phyloP scores from a whole-genome alignment of 2,113 vertebrate species.

The Rhinichthys klamathensis region DNA sequence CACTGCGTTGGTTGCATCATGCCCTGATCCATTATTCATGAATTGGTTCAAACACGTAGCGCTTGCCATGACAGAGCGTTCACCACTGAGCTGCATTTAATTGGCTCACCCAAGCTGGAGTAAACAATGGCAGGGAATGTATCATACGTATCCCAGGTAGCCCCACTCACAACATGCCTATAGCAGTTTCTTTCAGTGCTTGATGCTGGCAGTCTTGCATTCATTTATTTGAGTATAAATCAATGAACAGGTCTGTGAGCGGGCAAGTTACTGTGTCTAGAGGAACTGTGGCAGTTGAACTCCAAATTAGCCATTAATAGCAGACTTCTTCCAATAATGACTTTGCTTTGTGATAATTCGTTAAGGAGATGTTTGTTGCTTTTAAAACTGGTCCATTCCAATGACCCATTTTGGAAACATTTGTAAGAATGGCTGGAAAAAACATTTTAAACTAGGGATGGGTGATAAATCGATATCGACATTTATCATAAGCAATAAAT shows the following conservation, averaged over 20 bases:
- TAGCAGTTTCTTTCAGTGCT: neutral
- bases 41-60: constrained; percentile 48
- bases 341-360: neutral
- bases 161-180: constrained; percentile 2
- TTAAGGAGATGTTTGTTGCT: neutral
- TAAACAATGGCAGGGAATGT: constrained; percentile 54
- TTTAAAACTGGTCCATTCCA: neutral
- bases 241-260: constrained; percentile 33
- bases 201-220: constrained; percentile 18
- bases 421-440: neutral
- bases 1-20: constrained; percentile 51
- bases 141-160: constrained; percentile 36
- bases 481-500: neutral
- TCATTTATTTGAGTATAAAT: constrained; percentile 55
- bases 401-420: neutral
- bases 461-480: neutral
- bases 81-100: constrained; percentile 53
- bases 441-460: neutral
- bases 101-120: constrained; percentile 46
- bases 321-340: constrained; percentile 4
- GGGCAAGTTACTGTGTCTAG: constrained; percentile 31
- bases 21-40: constrained; percentile 55
- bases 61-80: constrained; percentile 39
- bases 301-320: constrained; percentile 31
- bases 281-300: constrained; percentile 7